Evolutionary conservation across 2,113 vertebrate species (phyloP).

Genomic region (Laticauda colubrina): DNA sequence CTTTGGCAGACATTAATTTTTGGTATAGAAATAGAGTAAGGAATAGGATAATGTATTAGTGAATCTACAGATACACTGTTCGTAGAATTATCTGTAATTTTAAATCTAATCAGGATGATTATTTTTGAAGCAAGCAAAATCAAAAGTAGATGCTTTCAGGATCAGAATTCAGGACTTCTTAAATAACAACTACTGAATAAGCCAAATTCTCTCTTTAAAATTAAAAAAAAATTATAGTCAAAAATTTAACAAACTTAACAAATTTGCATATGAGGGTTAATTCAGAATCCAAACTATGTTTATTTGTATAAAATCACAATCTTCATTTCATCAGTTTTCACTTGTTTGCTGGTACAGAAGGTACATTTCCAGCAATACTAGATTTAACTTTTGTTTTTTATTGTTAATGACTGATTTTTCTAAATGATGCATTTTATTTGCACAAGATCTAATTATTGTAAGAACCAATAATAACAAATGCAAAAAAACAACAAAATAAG

Average conservation of each 20-base stretch:
- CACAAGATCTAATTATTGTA: neutral
- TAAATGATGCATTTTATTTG: neutral
- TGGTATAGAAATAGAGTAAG: neutral
- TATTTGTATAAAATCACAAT: neutral
- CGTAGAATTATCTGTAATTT: neutral
- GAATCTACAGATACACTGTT: neutral
- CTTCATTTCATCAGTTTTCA: neutral
- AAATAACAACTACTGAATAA: neutral
- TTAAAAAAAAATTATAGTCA: neutral
- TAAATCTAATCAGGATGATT: neutral
- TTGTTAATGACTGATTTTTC: neutral
- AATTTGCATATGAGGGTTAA: neutral
- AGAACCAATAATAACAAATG: neutral
- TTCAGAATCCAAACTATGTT: neutral
- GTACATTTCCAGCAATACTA: neutral
- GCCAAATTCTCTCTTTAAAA: neutral
- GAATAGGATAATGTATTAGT: too few relatives aligned
- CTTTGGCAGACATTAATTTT: neutral
- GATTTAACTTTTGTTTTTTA: neutral
- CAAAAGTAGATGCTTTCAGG: neutral
- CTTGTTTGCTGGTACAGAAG: neutral
- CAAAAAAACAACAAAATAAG: neutral
- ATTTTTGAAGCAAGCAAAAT: neutral
- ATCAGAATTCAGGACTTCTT: neutral
- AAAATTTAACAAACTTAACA: neutral